Evolutionary conservation across 2,113 vertebrate genomes (phyloP).

Genomic region (Sarotherodon lohbergeri): DNA sequence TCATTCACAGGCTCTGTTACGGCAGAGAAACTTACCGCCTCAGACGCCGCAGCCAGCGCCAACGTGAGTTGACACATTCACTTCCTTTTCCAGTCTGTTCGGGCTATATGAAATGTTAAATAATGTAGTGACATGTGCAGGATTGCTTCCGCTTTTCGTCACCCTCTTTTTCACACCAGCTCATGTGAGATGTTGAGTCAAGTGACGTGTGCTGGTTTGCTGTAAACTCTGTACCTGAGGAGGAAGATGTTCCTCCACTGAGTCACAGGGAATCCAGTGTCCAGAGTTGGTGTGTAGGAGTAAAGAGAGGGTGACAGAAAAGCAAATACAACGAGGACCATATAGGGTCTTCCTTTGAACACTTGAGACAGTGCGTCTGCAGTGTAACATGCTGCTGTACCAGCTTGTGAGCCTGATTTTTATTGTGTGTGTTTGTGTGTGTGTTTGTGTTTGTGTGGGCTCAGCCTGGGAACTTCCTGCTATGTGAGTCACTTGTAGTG

Average conservation of each 20-base stretch:
- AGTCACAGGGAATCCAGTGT: slow-evolving; percentile 24
- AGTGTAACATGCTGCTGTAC: slow-evolving; percentile 1
- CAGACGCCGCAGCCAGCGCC: slow-evolving; percentile 71
- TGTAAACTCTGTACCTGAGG: background rate
- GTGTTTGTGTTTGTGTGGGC: slow-evolving; percentile 39
- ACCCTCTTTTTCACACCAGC: background rate
- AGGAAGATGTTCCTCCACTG: background rate
- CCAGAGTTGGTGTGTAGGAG: background rate
- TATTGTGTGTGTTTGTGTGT: background rate
- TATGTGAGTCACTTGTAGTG: slow-evolving; percentile 56
- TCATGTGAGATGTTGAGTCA: background rate
- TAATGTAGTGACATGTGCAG: background rate
- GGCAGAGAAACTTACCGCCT: slow-evolving; percentile 92
- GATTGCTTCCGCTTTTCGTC: background rate
- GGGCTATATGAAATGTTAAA: background rate
- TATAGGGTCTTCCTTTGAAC: slow-evolving; percentile 39
- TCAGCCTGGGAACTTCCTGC: slow-evolving; percentile 55
- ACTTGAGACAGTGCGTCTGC: background rate
- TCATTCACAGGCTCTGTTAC: slow-evolving; percentile 86
- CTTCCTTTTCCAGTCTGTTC: background rate
- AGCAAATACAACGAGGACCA: background rate
- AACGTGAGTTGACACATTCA: slow-evolving; percentile 73
- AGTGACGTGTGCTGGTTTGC: background rate
- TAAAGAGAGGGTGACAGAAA: background rate
- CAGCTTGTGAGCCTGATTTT: slow-evolving; percentile 5